phyloP scores from a whole-genome alignment of 2,888 invertebrate species.

The Pheosia tremula region DNA sequence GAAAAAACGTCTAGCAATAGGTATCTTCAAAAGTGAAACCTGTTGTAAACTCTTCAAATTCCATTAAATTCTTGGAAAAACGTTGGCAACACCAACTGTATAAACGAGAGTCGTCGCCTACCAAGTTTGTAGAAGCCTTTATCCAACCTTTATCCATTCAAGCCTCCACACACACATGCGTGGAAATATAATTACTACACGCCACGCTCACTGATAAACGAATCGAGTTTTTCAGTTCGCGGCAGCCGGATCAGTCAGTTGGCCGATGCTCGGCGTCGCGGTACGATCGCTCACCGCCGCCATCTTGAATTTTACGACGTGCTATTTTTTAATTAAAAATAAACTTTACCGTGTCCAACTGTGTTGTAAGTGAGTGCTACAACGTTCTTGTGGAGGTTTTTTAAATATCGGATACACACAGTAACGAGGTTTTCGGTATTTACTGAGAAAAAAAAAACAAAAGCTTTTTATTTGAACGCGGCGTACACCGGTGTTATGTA shows the following conservation, averaged over 20 bases:
- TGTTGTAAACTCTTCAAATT: background rate
- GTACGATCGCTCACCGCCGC: constrained; percentile 64
- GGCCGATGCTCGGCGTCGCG: constrained; percentile 80
- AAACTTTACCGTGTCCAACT: constrained; percentile 71
- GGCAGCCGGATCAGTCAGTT: constrained; percentile 67
- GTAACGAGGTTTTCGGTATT: constrained; percentile 62
- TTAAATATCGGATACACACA: constrained; percentile 25
- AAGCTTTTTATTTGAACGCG: constrained; percentile 52
- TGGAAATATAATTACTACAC: constrained; percentile 27
- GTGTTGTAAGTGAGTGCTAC: constrained; percentile 60
- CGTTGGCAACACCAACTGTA: constrained; percentile 29
- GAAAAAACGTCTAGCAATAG: too few species aligned
- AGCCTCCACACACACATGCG: constrained; percentile 56
- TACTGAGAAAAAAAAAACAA: constrained; percentile 37
- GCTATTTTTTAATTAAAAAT: constrained; percentile 64
- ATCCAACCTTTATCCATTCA: constrained; percentile 67
- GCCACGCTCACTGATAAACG: constrained; percentile 51
- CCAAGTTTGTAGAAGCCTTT: constrained; percentile 44
- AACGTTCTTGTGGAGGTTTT: constrained; percentile 48
- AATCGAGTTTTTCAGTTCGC: constrained; percentile 80
- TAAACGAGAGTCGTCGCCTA: constrained; percentile 35
- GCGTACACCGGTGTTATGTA: constrained; percentile 65
- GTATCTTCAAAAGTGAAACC: background rate
- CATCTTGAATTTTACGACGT: constrained; percentile 68
- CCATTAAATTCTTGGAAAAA: background rate